phyloP scores from a whole-genome alignment of 2,113 vertebrate genomes.

The Myodes glareolus region DNA sequence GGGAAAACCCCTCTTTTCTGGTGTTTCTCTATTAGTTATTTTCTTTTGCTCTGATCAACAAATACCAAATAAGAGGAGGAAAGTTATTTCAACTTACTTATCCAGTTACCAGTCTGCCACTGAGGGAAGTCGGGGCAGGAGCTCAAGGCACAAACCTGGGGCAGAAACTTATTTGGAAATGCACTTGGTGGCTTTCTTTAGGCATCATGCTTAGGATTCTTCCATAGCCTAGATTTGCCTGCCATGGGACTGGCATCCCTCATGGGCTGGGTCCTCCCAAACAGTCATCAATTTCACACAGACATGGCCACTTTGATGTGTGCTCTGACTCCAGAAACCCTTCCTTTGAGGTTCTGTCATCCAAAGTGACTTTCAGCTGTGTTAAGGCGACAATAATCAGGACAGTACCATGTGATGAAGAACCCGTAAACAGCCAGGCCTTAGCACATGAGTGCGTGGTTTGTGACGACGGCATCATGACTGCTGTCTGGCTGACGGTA shows the following conservation, averaged over 20 bases:
- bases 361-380: background rate
- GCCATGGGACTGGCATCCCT: background rate
- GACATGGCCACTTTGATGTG: background rate
- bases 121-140: background rate
- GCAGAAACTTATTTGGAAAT: background rate
- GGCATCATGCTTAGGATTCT: background rate
- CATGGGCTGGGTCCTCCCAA: background rate
- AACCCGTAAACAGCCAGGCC: background rate
- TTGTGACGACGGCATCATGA: background rate
- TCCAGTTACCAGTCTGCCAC: background rate
- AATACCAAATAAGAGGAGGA: background rate
- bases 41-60: background rate
- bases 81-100: background rate
- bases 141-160: background rate
- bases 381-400: background rate
- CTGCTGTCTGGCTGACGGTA: background rate
- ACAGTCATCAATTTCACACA: background rate
- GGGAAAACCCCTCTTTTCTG: background rate
- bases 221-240: background rate
- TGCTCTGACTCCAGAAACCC: too few relatives aligned
- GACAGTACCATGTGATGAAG: background rate
- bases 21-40: background rate
- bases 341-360: background rate
- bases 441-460: background rate
- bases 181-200: background rate